A percentile compares a stretch with the other conserved stretches of the same genome.
Evolutionary conservation across 2,113 vertebrate genomes (phyloP).

Genomic region (Oreochromis spilurus): DNA sequence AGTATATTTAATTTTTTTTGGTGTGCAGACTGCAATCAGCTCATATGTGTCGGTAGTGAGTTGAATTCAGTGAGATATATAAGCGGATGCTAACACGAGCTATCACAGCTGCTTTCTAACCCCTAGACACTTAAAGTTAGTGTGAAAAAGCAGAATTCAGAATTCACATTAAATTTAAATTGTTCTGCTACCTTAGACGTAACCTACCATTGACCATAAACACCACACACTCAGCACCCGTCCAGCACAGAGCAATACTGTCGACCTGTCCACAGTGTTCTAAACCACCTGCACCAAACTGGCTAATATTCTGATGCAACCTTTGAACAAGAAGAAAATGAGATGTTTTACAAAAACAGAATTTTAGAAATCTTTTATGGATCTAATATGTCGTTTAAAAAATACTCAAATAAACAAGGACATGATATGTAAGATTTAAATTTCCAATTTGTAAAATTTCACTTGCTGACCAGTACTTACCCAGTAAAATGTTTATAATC

Average conservation of each 20-base stretch:
- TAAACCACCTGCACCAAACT: not conserved
- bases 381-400: not conserved
- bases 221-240: not conserved
- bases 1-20: not conserved
- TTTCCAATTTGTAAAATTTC: not conserved
- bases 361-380: not conserved
- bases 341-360: not conserved
- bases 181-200: fast-evolving
- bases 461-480: not conserved
- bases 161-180: not conserved
- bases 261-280: not conserved
- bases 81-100: not conserved
- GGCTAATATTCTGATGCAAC: not conserved
- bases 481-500: not conserved
- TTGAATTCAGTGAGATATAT: not conserved
- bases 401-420: not conserved
- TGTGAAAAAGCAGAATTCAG: not conserved
- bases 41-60: not conserved
- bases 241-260: not conserved
- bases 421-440: not conserved
- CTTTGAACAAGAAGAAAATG: not conserved
- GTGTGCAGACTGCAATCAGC: fast-evolving
- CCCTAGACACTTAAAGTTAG: not conserved
- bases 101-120: not conserved
- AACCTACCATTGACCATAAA: not conserved